Percentiles rank a stretch among this genome's conserved stretches.
Evolutionary conservation across 2,888 invertebrate species (phyloP).

Genomic region (Metellina segmentata): DNA sequence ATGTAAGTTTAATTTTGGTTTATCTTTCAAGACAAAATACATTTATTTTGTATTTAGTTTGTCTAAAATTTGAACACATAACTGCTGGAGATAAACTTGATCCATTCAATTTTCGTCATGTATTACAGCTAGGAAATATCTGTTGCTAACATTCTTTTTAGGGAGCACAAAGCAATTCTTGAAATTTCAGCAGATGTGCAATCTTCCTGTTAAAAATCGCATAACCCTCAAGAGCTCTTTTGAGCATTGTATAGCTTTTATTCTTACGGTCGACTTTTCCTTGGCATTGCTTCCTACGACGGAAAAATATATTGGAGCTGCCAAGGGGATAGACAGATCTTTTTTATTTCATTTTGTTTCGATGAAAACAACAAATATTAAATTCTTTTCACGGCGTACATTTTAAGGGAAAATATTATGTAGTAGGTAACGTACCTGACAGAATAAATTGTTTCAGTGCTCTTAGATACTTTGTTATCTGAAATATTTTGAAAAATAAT

Average conservation of each 20-base stretch:
- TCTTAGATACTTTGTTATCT: no score
- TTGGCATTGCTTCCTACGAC: not conserved
- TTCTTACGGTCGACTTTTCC: conserved; percentile 35
- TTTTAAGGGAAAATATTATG: not conserved
- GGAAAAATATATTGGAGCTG: conserved; percentile 1
- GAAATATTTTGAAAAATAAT: no score
- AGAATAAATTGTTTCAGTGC: not conserved
- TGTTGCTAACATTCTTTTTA: not conserved
- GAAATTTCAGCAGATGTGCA: conserved; percentile 10
- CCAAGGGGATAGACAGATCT: not conserved
- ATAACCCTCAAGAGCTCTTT: conserved; percentile 20
- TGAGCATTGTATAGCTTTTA: conserved; percentile 20
- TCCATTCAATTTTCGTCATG: not conserved
- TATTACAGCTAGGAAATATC: not conserved
- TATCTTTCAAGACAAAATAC: no score
- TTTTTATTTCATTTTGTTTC: not conserved
- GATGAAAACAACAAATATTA: conserved; percentile 1
- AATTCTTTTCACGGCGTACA: not conserved
- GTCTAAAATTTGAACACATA: not conserved
- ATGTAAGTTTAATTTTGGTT: no score
- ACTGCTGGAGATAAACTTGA: not conserved
- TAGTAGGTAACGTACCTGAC: not conserved
- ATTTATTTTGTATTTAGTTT: no score
- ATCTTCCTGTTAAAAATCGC: not conserved
- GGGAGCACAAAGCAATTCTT: not conserved